Base-by-base conservation (phyloP, 2,113 vertebrate genomes). In the Apus apus region DNA sequence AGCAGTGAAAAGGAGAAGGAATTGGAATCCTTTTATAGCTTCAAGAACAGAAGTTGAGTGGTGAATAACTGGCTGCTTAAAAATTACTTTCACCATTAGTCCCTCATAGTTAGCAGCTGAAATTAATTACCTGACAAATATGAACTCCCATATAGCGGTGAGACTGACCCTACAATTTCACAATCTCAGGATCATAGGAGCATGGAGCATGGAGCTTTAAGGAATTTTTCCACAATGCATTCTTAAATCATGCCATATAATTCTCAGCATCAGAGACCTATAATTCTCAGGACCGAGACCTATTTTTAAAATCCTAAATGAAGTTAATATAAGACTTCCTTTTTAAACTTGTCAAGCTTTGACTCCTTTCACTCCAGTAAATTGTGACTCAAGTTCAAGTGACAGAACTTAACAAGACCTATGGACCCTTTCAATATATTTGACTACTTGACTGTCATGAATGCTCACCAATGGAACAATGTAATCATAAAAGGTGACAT, bases 321-420 rank as follows among this genome's bases (percentile, higher is more conserved):
- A 74, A 90, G 46, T 67, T 75, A 76, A 58, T 58, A 2, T 19
- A 87, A 54, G 2, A 8, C 23, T 77, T 87, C 46, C 32, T 83
- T 91, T 93, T 85, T n/a, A 85, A 94, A 80, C 38, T 80, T 90
- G 67, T 80, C 80, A 54, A 16, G 45, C 51, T 86, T 83, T 83
- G 73, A 71, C 40, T 95, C 25, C 61, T 89, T 93, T 90, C 70
- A 62, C 43, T 93, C 72, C 23, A 68, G 54, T 22, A 87, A 95
- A 90, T 16, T 78, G 3, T 76, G 65, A 91, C 53, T 91, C 68
- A 67, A 75, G 68, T 76, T 79, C 77, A 80, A 26, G 43, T 85
- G 75, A 60, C 61, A 86, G 68, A 85, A 25, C 40, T 84, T 75
- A 91, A 90, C 61, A 87, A 94, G 65, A 93, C 72, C 65, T 75